phyloP scores from a whole-genome alignment of 2,888 invertebrate genomes.

The Fragum sueziense region DNA sequence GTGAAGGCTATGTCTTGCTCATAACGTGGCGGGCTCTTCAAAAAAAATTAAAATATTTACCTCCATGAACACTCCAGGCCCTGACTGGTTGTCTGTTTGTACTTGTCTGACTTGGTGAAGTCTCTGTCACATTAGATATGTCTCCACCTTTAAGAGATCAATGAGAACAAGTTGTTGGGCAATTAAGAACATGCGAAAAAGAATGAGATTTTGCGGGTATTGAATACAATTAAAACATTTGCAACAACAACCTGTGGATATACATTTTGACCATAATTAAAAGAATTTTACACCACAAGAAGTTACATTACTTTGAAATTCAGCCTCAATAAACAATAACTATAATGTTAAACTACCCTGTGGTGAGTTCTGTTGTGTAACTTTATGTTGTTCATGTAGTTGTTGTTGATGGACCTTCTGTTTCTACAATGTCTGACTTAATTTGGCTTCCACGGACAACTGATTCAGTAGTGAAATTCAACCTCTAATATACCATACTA shows the following conservation, averaged over 20 bases:
- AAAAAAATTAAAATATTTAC: conserved; percentile 26
- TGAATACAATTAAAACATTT: too few relatives aligned
- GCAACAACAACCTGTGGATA: too few relatives aligned
- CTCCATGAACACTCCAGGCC: conserved; percentile 61
- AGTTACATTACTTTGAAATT: too few relatives aligned
- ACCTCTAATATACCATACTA: too few relatives aligned
- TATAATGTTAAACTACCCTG: conserved; percentile 32
- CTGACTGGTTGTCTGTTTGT: conserved; percentile 54
- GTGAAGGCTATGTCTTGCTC: neutral
- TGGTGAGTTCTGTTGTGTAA: conserved; percentile 37
- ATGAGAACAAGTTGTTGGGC: too few relatives aligned
- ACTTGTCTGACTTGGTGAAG: conserved; percentile 36
- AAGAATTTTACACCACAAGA: too few relatives aligned
- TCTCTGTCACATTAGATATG: conserved; percentile 47
- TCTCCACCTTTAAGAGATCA: too few relatives aligned
- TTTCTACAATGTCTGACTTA: conserved; percentile 92
- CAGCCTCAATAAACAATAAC: neutral
- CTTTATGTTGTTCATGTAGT: conserved; percentile 58
- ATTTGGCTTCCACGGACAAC: conserved; percentile 93
- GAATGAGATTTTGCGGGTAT: too few relatives aligned
- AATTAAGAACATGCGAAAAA: too few relatives aligned
- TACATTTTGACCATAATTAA: too few relatives aligned
- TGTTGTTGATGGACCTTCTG: conserved; percentile 92
- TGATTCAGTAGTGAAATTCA: too few relatives aligned
- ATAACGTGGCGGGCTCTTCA: neutral